phyloP scores from a whole-genome alignment of 2,113 vertebrate genomes.

The Scomber colias region DNA sequence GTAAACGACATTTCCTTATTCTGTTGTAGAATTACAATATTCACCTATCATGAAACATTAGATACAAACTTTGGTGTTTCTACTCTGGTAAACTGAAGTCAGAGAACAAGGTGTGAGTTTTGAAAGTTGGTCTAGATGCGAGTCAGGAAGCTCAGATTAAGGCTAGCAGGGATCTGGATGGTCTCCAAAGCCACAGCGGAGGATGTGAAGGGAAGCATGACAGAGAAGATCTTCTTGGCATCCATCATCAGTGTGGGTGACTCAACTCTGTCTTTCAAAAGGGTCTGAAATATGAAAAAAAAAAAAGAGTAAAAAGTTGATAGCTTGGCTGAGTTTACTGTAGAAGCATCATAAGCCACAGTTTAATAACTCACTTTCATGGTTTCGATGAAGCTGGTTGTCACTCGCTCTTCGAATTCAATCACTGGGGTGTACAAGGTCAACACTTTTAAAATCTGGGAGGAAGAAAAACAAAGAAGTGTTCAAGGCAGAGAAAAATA shows the following conservation, averaged over 20 bases:
- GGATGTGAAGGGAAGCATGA: constrained; percentile 92
- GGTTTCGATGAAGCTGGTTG: constrained; percentile 91
- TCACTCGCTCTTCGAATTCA: constrained; percentile 97
- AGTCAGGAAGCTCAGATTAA: constrained; percentile 92
- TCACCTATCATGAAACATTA: not conserved
- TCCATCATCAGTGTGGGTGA: constrained; percentile 96
- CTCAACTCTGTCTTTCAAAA: constrained; percentile 92
- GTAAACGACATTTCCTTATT: not conserved
- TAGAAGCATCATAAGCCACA: constrained; percentile 5
- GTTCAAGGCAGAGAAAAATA: not conserved
- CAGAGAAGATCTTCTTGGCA: constrained; percentile 92
- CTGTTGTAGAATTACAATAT: not conserved
- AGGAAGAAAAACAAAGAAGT: constrained; percentile 15
- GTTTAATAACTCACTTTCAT: constrained; percentile 88
- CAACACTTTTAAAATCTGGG: constrained; percentile 96
- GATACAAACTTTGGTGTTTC: constrained; percentile 11
- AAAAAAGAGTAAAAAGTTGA: not conserved
- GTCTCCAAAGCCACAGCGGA: constrained; percentile 94
- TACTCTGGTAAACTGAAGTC: not conserved
- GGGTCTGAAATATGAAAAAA: constrained; percentile 78
- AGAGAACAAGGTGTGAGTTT: not conserved
- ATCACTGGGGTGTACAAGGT: constrained; percentile 97
- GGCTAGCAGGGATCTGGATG: constrained; percentile 94
- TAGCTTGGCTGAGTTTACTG: not conserved
- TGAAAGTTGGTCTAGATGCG: constrained; percentile 83